Percentiles rank a stretch among this genome's conserved stretches.
Conservation (phyloP, 2,888 invertebrate genomes). For the Pyrocoelia pectoralis region DNA sequence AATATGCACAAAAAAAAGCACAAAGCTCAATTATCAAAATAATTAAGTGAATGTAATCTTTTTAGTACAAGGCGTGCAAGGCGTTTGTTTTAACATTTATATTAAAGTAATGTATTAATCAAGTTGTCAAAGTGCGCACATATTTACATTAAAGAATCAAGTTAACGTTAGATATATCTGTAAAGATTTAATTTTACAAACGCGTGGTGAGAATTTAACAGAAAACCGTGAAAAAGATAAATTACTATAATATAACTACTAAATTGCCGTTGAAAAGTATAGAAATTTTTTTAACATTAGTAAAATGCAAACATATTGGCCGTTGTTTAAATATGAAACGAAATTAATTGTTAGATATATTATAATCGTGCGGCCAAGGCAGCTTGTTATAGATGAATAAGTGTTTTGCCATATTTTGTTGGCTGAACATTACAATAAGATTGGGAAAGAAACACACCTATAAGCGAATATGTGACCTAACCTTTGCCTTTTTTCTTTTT, state of each 20-base stretch:
- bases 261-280: background rate
- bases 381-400: too few relatives aligned
- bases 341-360: background rate
- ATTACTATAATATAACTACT: slow-evolving; percentile 1
- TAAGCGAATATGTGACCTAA: too few relatives aligned
- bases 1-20: background rate
- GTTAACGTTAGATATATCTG: slow-evolving; percentile 5
- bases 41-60: background rate
- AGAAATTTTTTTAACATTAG: slow-evolving; percentile 3
- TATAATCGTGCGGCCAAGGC: background rate
- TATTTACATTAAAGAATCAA: slow-evolving; percentile 11
- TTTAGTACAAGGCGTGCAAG: background rate
- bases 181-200: slow-evolving; percentile 12
- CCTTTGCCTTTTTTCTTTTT: too few relatives aligned
- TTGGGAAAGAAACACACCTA: too few relatives aligned
- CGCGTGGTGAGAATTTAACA: slow-evolving; percentile 11
- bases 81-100: slow-evolving; percentile 10
- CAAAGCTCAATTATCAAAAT: background rate
- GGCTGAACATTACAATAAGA: too few relatives aligned
- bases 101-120: slow-evolving; percentile 21
- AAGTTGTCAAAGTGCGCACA: slow-evolving; percentile 16
- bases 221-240: slow-evolving; percentile 11
- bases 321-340: background rate
- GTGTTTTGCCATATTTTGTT: too few relatives aligned
- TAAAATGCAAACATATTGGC: slow-evolving; percentile 1